A percentile compares a stretch with the other conserved stretches of the same genome.
phyloP scores from a whole-genome alignment of 2,888 invertebrate species.

The Trilocha varians region DNA sequence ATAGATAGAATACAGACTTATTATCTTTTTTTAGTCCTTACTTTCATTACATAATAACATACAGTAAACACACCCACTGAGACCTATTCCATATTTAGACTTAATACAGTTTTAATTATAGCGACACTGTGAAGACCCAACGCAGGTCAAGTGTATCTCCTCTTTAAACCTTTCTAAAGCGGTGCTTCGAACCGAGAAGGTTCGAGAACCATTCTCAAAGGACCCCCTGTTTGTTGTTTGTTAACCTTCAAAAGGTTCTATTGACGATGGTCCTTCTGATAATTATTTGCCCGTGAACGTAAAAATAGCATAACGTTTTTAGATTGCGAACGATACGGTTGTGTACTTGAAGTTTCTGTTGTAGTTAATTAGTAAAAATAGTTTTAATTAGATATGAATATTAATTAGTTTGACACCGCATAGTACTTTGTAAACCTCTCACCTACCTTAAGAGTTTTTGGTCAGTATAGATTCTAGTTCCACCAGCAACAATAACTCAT shows the following conservation, averaged over 20 bases:
- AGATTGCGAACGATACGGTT: slow-evolving; percentile 35
- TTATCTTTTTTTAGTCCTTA: no score
- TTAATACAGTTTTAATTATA: slow-evolving; percentile 12
- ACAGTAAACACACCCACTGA: background rate
- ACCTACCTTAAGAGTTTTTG: no score
- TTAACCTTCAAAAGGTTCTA: slow-evolving; percentile 1
- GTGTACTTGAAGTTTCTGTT: slow-evolving; percentile 23
- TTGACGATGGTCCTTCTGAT: slow-evolving; percentile 12
- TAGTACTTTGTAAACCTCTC: no score
- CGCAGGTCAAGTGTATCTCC: background rate
- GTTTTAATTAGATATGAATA: no score
- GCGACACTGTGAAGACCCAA: slow-evolving; percentile 8
- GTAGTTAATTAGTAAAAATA: background rate
- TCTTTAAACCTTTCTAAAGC: slow-evolving; percentile 28
- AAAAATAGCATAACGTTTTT: slow-evolving; percentile 48
- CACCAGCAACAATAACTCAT: no score
- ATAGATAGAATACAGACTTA: no score
- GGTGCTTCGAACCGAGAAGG: slow-evolving; percentile 39
- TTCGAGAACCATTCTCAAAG: slow-evolving; percentile 26
- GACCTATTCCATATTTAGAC: background rate
- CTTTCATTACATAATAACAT: background rate
- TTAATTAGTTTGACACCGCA: no score
- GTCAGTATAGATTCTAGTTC: no score
- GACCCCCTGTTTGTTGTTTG: slow-evolving; percentile 6
- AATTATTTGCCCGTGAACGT: slow-evolving; percentile 34